phyloP scores from a whole-genome alignment of 2,113 vertebrate species.

The Rhinopomastus cyanomelas region DNA sequence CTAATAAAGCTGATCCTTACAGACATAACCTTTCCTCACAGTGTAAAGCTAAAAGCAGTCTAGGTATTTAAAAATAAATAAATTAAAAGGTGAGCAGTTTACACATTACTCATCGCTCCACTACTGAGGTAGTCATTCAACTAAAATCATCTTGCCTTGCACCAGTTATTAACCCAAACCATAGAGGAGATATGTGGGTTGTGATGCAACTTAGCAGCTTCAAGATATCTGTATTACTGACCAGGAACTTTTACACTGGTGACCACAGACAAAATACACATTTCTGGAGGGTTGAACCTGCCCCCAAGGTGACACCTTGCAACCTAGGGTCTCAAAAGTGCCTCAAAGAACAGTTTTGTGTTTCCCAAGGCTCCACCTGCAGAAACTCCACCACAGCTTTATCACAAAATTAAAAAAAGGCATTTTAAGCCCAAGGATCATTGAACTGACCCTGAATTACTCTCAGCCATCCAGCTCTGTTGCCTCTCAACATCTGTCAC shows the following conservation, averaged over 20 bases:
- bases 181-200: not conserved
- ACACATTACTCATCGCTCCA: not conserved
- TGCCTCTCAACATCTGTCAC: not conserved
- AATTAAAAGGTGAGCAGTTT: not conserved
- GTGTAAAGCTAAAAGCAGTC: not conserved
- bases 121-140: not conserved
- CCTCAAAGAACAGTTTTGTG: not conserved
- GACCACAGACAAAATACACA: rapidly evolving
- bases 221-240: not conserved
- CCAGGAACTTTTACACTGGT: not conserved
- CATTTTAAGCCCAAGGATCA: not conserved
- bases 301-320: not conserved
- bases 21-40: not conserved
- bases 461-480: not conserved
- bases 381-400: not conserved
- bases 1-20: not conserved
- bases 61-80: not conserved
- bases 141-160: no score
- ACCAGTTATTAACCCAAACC: not conserved
- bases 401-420: not conserved
- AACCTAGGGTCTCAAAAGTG: not conserved
- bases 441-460: not conserved
- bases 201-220: not conserved
- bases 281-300: not conserved
- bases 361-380: not conserved